Evolutionary conservation across 2,113 vertebrate genomes (phyloP).

Genomic region (Trogon melanurus): DNA sequence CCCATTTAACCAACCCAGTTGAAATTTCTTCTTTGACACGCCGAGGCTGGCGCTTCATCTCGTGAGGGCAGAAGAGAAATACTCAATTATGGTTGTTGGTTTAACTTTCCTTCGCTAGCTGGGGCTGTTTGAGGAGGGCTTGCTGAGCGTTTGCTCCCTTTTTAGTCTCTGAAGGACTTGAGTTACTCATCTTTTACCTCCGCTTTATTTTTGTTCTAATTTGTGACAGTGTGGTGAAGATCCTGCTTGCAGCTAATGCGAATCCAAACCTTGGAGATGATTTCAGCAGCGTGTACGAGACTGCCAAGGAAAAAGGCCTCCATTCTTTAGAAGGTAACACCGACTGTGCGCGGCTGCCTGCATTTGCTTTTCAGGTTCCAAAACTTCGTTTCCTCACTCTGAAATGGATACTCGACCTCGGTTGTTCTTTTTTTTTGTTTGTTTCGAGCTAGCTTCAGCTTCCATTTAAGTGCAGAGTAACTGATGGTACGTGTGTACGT

Average conservation of each 20-base stretch:
- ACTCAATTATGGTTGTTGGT: background rate
- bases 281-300: constrained; percentile 94
- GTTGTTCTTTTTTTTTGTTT: background rate
- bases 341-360: background rate
- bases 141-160: background rate
- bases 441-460: background rate
- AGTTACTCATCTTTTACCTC: background rate
- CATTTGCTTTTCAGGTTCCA: background rate
- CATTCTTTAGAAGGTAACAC: constrained; percentile 93
- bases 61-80: background rate
- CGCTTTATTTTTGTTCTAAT: background rate
- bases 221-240: constrained; percentile 81
- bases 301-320: constrained; percentile 88
- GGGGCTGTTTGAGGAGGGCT: background rate
- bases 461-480: background rate
- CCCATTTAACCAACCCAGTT: background rate
- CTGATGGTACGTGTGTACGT: background rate
- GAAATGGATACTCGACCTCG: background rate
- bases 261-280: constrained; percentile 92
- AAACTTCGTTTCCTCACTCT: background rate
- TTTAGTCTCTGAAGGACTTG: background rate
- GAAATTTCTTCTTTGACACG: background rate
- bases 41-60: background rate
- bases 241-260: constrained; percentile 86
- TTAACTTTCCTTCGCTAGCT: background rate